Percentiles rank a stretch among this genome's conserved stretches.
Conservation (phyloP, 2,797 vertebrate species). For the Sciurus carolinensis region DNA sequence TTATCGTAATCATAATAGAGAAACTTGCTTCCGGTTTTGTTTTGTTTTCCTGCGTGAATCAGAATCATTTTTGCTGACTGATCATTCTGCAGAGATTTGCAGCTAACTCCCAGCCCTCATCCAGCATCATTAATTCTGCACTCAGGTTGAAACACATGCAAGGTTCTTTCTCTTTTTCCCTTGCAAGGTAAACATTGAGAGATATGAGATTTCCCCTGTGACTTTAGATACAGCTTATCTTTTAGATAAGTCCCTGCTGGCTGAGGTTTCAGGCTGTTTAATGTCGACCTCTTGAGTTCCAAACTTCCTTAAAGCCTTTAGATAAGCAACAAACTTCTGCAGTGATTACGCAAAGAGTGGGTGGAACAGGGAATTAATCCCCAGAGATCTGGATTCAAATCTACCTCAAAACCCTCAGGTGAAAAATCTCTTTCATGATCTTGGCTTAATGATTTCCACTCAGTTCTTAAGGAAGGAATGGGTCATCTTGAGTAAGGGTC, state of each 20-base stretch:
- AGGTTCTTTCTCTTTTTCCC: slow-evolving; percentile 83
- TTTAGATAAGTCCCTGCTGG: slow-evolving; percentile 86
- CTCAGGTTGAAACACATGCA: slow-evolving; percentile 78
- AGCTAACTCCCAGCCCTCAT: slow-evolving; percentile 72
- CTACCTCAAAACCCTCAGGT: slow-evolving; percentile 71
- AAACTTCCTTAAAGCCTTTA: slow-evolving; percentile 89
- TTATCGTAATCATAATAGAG: slow-evolving; percentile 84
- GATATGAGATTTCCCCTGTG: slow-evolving; percentile 87
- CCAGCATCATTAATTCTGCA: slow-evolving; percentile 79
- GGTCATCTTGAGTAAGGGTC: slow-evolving; percentile 10
- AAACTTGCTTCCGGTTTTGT: slow-evolving; percentile 79
- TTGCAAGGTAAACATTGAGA: slow-evolving; percentile 88
- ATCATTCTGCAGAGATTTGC: slow-evolving; percentile 79
- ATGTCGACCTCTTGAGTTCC: slow-evolving; percentile 85
- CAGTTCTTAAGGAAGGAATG: not conserved
- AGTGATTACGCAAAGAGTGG: slow-evolving; percentile 81
- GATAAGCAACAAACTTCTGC: slow-evolving; percentile 87
- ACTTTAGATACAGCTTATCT: slow-evolving; percentile 89
- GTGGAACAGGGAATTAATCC: slow-evolving; percentile 72
- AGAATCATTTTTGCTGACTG: slow-evolving; percentile 83
- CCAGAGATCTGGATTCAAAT: slow-evolving; percentile 84
- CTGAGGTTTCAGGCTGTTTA: slow-evolving; percentile 88
- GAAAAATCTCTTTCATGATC: slow-evolving; percentile 51
- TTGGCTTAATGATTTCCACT: slow-evolving; percentile 52
- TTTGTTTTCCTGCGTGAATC: slow-evolving; percentile 78